Evolutionary conservation across 2,797 vertebrate species (phyloP).

Genomic region (Pteropus rufus): DNA sequence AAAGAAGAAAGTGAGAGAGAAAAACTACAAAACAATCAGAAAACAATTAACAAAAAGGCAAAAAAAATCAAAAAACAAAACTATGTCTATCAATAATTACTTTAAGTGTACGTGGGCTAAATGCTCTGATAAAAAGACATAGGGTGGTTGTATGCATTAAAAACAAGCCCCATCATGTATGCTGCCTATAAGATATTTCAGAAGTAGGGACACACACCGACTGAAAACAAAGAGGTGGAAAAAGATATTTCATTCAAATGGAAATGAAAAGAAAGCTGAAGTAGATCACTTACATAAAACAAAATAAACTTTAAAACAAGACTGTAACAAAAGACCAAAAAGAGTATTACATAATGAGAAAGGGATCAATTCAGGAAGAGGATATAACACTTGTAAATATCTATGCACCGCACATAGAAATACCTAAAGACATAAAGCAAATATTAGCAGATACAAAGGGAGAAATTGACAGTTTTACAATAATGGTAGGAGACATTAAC

Average conservation of each 20-base stretch:
- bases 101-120: background rate
- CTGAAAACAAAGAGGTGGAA: background rate
- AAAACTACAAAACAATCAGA: background rate
- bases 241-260: background rate
- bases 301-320: background rate
- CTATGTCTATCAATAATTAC: background rate
- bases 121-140: background rate
- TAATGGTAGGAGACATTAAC: background rate
- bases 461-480: background rate
- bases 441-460: background rate
- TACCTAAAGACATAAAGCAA: background rate
- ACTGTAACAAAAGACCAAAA: background rate
- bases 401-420: background rate
- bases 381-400: background rate
- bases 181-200: background rate
- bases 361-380: background rate
- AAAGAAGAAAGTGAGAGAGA: background rate
- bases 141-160: background rate
- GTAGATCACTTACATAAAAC: background rate
- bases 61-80: background rate
- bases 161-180: background rate
- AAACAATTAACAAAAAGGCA: background rate
- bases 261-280: background rate
- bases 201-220: background rate
- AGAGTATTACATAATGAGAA: background rate